Evolutionary conservation across 1,140 invertebrate species (phyloP).

Genomic region (Atta colombica): DNA sequence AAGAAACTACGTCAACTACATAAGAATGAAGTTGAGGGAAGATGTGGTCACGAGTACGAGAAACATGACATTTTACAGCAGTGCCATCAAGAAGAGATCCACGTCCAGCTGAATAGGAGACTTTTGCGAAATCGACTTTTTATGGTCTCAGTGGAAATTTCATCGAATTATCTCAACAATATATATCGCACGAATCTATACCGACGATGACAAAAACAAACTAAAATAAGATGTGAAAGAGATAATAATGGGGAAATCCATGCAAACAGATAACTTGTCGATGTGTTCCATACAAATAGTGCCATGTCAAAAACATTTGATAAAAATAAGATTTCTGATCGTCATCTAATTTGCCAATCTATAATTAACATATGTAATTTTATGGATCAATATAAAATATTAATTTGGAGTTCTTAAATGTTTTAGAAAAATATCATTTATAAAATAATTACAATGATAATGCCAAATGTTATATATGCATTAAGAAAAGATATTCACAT

Average conservation of each 20-base stretch:
- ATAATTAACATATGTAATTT: background rate
- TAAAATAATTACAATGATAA: background rate
- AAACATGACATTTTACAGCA: slow-evolving; percentile 66
- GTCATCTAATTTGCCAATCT: background rate
- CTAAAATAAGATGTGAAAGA: slow-evolving; percentile 23
- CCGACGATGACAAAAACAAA: background rate
- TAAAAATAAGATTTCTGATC: background rate
- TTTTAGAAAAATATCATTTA: background rate
- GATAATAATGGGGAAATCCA: background rate
- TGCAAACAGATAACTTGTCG: background rate
- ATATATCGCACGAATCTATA: background rate
- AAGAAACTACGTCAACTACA: slow-evolving; percentile 22
- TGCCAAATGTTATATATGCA: background rate
- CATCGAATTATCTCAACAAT: background rate
- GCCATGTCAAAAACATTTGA: background rate
- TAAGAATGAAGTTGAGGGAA: slow-evolving; percentile 25
- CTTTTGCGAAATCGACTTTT: slow-evolving; percentile 40
- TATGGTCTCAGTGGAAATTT: slow-evolving; percentile 43
- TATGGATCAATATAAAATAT: background rate
- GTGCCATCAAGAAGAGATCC: slow-evolving; percentile 20
- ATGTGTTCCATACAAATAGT: background rate
- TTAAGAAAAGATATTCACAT: background rate
- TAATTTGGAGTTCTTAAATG: background rate
- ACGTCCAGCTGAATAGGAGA: slow-evolving; percentile 15
- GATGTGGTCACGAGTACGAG: slow-evolving; percentile 42